Percentiles rank a stretch among this genome's conserved stretches.
phyloP scores from a whole-genome alignment of 1,140 invertebrate genomes.

The Cydia strobilella region DNA sequence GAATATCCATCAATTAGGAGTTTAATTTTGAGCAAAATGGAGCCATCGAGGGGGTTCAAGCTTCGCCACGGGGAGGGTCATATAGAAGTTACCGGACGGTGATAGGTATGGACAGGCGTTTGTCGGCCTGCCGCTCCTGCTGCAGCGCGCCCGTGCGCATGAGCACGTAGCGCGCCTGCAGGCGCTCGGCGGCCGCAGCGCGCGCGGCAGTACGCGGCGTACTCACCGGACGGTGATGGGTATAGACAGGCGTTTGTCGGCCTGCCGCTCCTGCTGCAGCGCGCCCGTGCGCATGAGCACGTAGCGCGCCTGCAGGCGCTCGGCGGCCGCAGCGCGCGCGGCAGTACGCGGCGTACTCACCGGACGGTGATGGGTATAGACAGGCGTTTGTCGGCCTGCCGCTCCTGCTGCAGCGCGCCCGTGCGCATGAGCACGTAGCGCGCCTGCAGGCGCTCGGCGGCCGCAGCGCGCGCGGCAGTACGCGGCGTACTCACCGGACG shows the following conservation, averaged over 20 bases:
- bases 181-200: constrained; percentile 96
- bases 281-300: constrained; percentile 96
- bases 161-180: too few relatives aligned
- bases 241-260: constrained; percentile 90
- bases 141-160: too few relatives aligned
- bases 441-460: constrained; percentile 95
- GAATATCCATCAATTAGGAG: too few relatives aligned
- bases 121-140: constrained; percentile 91
- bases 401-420: constrained; percentile 89
- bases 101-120: constrained; percentile 93
- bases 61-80: too few relatives aligned
- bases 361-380: constrained; percentile 97
- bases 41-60: too few relatives aligned
- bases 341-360: constrained; percentile 94
- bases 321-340: constrained; percentile 92
- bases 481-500: constrained; percentile 93
- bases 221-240: constrained; percentile 96
- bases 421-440: constrained; percentile 97
- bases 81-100: too few relatives aligned
- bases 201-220: constrained; percentile 94
- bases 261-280: constrained; percentile 88
- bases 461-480: constrained; percentile 95
- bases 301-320: constrained; percentile 97
- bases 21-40: too few relatives aligned
- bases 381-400: constrained; percentile 88